phyloP scores from a whole-genome alignment of 2,113 vertebrate genomes.

The Dipodomys spectabilis region DNA sequence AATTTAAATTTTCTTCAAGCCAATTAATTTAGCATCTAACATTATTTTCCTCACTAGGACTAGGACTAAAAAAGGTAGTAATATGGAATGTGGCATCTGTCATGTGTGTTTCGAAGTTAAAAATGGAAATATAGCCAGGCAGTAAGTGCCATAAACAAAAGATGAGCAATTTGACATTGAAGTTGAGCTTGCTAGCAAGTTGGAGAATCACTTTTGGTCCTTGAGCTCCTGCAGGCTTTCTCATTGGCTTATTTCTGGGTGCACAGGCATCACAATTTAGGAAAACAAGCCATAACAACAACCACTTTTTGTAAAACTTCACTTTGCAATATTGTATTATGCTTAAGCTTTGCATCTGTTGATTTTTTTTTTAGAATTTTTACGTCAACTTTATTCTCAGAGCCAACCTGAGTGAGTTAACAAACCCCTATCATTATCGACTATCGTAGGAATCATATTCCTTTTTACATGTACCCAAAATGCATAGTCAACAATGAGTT shows the following conservation, averaged over 20 bases:
- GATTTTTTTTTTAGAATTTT: neutral
- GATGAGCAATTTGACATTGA: neutral
- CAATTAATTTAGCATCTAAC: conserved; percentile 28
- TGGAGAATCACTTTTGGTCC: neutral
- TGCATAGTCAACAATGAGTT: no score
- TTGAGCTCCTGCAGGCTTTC: neutral
- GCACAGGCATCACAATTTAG: neutral
- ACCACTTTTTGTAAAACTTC: neutral
- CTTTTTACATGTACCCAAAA: no score
- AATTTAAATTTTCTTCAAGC: conserved; percentile 43
- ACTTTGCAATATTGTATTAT: neutral
- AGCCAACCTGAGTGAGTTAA: no score
- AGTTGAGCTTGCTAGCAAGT: conserved; percentile 39
- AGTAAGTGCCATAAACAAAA: conserved; percentile 39
- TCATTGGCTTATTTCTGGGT: neutral
- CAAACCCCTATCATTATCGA: no score
- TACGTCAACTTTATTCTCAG: no score
- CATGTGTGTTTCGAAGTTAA: conserved; percentile 49
- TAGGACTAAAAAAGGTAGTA: conserved; percentile 63
- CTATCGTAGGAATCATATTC: no score
- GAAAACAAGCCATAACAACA: neutral
- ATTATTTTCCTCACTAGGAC: conserved; percentile 39
- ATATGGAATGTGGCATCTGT: conserved; percentile 39
- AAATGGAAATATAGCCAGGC: conserved; percentile 53
- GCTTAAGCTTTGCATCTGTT: neutral